phyloP scores from a whole-genome alignment of 2,888 invertebrate species.

The Drosophila pegasa region DNA sequence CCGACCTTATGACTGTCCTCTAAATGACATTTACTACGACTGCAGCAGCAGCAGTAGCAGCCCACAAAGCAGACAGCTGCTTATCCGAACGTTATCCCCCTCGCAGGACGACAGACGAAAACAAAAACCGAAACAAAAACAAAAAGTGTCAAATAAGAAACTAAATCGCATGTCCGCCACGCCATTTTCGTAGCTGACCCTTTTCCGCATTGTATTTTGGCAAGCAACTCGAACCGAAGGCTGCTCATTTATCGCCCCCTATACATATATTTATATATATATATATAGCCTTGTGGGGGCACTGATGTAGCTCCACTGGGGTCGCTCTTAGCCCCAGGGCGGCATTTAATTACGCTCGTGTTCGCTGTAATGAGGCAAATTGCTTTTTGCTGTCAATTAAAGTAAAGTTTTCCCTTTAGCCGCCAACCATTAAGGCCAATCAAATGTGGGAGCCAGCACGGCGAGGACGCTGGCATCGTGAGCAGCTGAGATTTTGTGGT shows the following conservation, averaged over 20 bases:
- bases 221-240: slow-evolving; percentile 63
- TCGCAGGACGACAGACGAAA: slow-evolving; percentile 1
- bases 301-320: slow-evolving; percentile 53
- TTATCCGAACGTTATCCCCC: slow-evolving; percentile 18
- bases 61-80: slow-evolving; percentile 18
- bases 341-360: slow-evolving; percentile 78
- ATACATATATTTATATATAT: not conserved
- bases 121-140: slow-evolving; percentile 38
- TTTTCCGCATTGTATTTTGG: slow-evolving; percentile 56
- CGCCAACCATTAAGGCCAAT: slow-evolving; percentile 64
- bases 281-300: slow-evolving; percentile 15
- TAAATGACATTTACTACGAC: slow-evolving; percentile 75
- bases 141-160: slow-evolving; percentile 79
- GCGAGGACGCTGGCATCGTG: slow-evolving; percentile 13
- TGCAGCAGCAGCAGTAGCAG: slow-evolving; percentile 40
- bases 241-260: slow-evolving; percentile 34
- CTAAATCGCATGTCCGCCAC: slow-evolving; percentile 74
- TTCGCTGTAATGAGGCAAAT: slow-evolving; percentile 77
- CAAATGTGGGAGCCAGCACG: slow-evolving; percentile 48
- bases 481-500: slow-evolving; percentile 53
- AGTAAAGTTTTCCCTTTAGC: slow-evolving; percentile 75
- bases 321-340: slow-evolving; percentile 56
- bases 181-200: slow-evolving; percentile 49
- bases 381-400: slow-evolving; percentile 81
- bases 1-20: slow-evolving; percentile 71